Evolutionary conservation across 2,888 invertebrate species (phyloP).

Genomic region (Leptogaster cylindrica): DNA sequence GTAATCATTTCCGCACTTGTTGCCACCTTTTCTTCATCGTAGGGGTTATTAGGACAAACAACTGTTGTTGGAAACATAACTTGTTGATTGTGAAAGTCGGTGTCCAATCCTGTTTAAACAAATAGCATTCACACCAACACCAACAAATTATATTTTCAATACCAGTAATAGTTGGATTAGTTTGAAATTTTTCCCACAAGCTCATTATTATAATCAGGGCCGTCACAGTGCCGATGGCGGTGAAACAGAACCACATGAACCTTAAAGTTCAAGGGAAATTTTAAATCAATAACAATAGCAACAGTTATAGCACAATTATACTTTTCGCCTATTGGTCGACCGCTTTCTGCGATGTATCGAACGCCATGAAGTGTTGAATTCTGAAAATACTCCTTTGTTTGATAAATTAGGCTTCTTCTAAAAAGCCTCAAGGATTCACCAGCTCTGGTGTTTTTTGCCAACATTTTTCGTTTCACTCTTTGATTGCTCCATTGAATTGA

Average conservation of each 20-base stretch:
- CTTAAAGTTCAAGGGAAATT: constrained; percentile 59
- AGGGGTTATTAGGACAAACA: constrained; percentile 67
- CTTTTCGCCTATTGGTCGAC: constrained; percentile 79
- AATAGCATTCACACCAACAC: background rate
- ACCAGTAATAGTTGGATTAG: constrained; percentile 81
- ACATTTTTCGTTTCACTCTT: constrained; percentile 29
- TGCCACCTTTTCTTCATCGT: constrained; percentile 58
- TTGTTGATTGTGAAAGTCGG: constrained; percentile 81
- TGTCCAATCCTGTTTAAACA: constrained; percentile 69
- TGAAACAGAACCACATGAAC: constrained; percentile 81
- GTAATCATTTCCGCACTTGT: constrained; percentile 54
- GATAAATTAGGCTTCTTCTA: constrained; percentile 71
- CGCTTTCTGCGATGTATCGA: constrained; percentile 77
- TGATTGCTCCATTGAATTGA: too few species aligned
- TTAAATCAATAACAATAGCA: background rate
- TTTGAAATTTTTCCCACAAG: constrained; percentile 83
- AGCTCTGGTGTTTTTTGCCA: background rate
- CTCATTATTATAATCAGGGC: constrained; percentile 78
- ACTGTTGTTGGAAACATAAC: constrained; percentile 78
- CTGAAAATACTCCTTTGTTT: constrained; percentile 76
- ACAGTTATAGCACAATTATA: constrained; percentile 52
- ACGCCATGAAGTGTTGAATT: constrained; percentile 81
- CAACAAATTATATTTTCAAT: constrained; percentile 4
- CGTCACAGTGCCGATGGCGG: constrained; percentile 72
- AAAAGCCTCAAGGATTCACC: constrained; percentile 53